These are phyloP conservation scores for Drosophila aldrichi DNA, from an alignment of 2,888 invertebrate species.

Conservation along the genomic window DNA sequence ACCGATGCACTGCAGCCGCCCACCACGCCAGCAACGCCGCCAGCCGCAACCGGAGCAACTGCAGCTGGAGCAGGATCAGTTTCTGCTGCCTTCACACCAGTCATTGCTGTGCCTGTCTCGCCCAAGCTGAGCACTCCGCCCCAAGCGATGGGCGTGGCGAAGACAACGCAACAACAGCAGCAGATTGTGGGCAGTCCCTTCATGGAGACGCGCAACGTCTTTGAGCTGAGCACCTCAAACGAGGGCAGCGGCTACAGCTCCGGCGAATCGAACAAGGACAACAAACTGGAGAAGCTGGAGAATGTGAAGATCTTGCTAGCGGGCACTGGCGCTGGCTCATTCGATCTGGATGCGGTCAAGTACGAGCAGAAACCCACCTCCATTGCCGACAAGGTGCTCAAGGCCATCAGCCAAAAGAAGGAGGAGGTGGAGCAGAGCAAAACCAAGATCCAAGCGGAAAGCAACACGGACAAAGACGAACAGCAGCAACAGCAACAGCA, in stretches of 20 bases:
- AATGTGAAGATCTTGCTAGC: slow-evolving; percentile 84
- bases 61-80: not conserved
- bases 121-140: slow-evolving; percentile 69
- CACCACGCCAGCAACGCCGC: slow-evolving; percentile 46
- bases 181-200: slow-evolving; percentile 82
- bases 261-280: slow-evolving; percentile 79
- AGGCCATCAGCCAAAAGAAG: slow-evolving; percentile 87
- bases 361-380: slow-evolving; percentile 86
- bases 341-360: slow-evolving; percentile 83
- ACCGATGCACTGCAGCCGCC: slow-evolving; percentile 78
- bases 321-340: slow-evolving; percentile 74
- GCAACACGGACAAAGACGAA: slow-evolving; percentile 72
- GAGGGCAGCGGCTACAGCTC: slow-evolving; percentile 79
- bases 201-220: slow-evolving; percentile 84
- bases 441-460: slow-evolving; percentile 80
- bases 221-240: slow-evolving; percentile 82
- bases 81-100: slow-evolving; percentile 19
- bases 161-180: slow-evolving; percentile 23
- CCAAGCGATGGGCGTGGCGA: slow-evolving; percentile 35
- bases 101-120: slow-evolving; percentile 30
- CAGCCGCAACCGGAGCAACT: not conserved
- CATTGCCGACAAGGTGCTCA: slow-evolving; percentile 88
- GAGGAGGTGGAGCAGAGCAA: slow-evolving; percentile 86
- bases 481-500: slow-evolving; percentile 22
- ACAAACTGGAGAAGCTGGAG: slow-evolving; percentile 83